Conservation (phyloP, 2,888 invertebrate genomes). For the Cancer borealis region DNA sequence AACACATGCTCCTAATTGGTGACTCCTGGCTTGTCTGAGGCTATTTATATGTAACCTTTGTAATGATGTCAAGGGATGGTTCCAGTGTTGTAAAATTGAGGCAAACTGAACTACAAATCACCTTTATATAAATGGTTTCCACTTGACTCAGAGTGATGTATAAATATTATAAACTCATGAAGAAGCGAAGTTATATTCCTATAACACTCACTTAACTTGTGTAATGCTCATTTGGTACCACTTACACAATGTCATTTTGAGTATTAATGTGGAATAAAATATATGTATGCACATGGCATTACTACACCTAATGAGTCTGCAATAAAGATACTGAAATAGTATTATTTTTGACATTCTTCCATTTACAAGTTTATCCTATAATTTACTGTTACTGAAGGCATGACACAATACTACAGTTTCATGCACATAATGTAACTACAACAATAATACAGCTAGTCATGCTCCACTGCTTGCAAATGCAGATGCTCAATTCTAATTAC, state of each 20-base stretch:
- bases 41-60: not conserved
- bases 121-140: not conserved
- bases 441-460: not conserved
- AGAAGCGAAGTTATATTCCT: not conserved
- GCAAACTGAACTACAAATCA: not conserved
- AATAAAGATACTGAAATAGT: not conserved
- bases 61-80: too few species aligned
- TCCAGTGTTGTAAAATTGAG: not conserved
- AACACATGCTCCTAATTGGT: too few species aligned
- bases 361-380: slow-evolving; percentile 83
- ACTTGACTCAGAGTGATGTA: not conserved
- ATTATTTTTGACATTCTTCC: slow-evolving; percentile 85
- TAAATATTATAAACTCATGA: not conserved
- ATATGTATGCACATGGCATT: not conserved
- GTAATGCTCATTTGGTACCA: not conserved
- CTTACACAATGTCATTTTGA: not conserved
- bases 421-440: not conserved
- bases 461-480: not conserved
- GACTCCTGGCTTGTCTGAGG: not conserved
- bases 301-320: not conserved
- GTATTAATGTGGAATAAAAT: not conserved
- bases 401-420: not conserved
- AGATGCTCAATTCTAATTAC: not conserved
- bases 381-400: not conserved
- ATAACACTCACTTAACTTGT: not conserved